phyloP scores from a whole-genome alignment of 2,888 invertebrate genomes.

The Lypha dubia region DNA sequence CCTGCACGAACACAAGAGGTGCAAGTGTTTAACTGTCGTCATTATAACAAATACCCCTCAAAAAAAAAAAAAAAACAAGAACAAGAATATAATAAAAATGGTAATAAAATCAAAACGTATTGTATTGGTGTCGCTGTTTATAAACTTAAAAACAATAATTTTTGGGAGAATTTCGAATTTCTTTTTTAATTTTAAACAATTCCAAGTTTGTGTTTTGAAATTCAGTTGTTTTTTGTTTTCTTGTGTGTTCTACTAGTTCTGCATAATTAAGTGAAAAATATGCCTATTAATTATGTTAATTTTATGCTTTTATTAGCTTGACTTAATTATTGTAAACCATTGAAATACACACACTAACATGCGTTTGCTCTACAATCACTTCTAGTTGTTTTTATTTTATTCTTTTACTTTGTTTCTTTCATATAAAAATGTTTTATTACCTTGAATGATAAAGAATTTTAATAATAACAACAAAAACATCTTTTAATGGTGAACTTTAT shows the following conservation, averaged over 20 bases:
- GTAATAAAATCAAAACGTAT: conserved; percentile 25
- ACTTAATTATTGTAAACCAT: conserved; percentile 32
- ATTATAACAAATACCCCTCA: conserved; percentile 15
- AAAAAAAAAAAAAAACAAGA: too few relatives aligned
- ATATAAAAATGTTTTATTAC: conserved; percentile 56
- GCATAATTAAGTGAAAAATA: conserved; percentile 64
- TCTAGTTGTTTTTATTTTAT: conserved; percentile 22
- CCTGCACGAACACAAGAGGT: conserved; percentile 21
- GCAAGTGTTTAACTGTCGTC: conserved; percentile 62
- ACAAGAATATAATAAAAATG: conserved; percentile 37
- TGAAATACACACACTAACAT: not conserved
- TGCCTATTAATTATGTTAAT: conserved; percentile 64
- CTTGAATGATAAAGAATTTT: conserved; percentile 57
- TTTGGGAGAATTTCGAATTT: conserved; percentile 12
- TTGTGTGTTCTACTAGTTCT: conserved; percentile 46
- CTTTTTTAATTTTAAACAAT: conserved; percentile 46
- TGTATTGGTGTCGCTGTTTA: not conserved
- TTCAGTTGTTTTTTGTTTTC: conserved; percentile 20
- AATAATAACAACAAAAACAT: conserved; percentile 37
- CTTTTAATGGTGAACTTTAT: conserved; percentile 50
- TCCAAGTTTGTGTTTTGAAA: conserved; percentile 3
- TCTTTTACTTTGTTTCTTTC: too few relatives aligned
- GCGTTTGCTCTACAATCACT: not conserved
- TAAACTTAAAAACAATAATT: not conserved
- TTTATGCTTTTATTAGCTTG: conserved; percentile 59